Evolutionary conservation across 1,140 invertebrate species (phyloP), one percentile per base, ranked within the genome.

Genomic region (Phymastichus coffea): DNA sequence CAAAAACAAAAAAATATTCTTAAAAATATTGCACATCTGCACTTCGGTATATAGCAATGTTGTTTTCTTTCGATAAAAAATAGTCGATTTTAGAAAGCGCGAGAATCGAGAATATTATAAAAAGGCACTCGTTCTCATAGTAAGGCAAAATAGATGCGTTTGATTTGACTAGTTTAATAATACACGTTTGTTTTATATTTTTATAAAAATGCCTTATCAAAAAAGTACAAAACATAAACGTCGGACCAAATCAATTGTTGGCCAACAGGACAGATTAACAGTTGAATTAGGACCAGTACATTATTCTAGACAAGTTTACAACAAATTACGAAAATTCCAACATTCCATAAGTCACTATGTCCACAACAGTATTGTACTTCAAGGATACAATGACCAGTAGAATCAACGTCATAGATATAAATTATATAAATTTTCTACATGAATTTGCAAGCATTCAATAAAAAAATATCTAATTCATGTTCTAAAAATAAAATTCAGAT

Each of bases 21-120:
- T 70, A 72, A 61, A 74, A 74, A 70, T 71, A 74, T 74, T 73
- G 72, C 70, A 75, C 70, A 68, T 70, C 25, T 54, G 20, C 38
- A 54, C 62, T 65, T 63, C 56, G 59, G 55, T 58, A 63, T 63
- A 52, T 57, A 66, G 59, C 51, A 63, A 65, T 60, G 53, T 23
- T 38, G 30, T 20, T 59, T 26, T 47, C 9, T 6, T 28, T 35
- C 30, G 9, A 12, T 9, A 38, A 26, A 14, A 7, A 40, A 14
- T 41, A 30, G 15, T 49, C 37, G 17, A 26, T 19, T n/a, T 9
- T 40, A 30, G 20, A 37, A 57, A 48, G 14, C 7, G 26, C 30
- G 26, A 28, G 8, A 46, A 12, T 41, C 28, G 23, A 61, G 52
- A 28, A 12, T 10, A 41, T n/a, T n/a, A n/a, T n/a, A n/a, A 33